Conservation (phyloP, 1,140 invertebrate genomes). For the Papilio glaucus region DNA sequence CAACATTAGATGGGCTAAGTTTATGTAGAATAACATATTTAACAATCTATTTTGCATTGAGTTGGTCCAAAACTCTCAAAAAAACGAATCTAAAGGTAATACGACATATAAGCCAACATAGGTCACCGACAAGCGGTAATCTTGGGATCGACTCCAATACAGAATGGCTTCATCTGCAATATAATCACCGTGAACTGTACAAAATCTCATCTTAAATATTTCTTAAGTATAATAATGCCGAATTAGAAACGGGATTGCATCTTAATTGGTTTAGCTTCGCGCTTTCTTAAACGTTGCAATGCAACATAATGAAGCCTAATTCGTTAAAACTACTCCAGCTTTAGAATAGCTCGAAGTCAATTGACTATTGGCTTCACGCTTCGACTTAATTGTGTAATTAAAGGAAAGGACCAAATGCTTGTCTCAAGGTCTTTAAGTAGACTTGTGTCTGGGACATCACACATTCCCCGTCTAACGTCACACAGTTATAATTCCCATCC, state of each 20-base stretch:
- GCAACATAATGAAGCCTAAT: background rate
- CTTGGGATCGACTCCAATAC: background rate
- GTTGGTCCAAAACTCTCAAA: no score
- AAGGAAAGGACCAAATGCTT: background rate
- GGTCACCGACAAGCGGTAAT: background rate
- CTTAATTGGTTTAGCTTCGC: conserved; percentile 46
- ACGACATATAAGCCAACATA: no score
- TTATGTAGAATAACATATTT: no score
- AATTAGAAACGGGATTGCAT: conserved; percentile 45
- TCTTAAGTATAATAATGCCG: conserved; percentile 39
- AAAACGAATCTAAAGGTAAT: no score
- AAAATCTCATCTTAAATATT: conserved; percentile 29
- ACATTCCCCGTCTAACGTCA: no score
- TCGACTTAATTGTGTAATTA: background rate
- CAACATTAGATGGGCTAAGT: no score
- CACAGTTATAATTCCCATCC: no score
- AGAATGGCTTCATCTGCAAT: background rate
- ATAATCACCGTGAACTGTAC: background rate
- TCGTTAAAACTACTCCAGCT: background rate
- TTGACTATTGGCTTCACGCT: background rate
- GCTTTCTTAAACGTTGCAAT: conserved; percentile 49
- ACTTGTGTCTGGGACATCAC: no score
- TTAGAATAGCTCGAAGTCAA: background rate
- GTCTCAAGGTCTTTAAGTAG: no score
- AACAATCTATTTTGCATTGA: no score